Percentiles rank a stretch among this genome's conserved stretches.
Conservation (phyloP, 1,140 invertebrate species). For the Pseudomyrmex pallidus region DNA sequence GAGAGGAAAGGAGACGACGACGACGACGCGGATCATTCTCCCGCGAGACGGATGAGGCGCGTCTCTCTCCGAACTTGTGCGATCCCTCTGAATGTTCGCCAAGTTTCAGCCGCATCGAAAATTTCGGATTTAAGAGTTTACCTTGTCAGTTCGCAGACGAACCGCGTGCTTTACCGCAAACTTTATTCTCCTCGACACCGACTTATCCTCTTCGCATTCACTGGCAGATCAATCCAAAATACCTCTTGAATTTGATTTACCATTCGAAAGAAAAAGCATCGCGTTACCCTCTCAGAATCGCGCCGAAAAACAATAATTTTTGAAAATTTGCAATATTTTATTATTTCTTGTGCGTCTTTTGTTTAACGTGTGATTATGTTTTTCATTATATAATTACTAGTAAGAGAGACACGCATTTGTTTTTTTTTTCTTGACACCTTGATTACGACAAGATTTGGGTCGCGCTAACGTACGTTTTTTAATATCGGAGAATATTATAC, state of each 20-base stretch:
- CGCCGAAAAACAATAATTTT: too few species aligned
- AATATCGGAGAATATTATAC: too few species aligned
- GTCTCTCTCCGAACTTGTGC: neutral
- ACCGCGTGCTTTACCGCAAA: slow-evolving; percentile 27
- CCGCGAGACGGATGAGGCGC: slow-evolving; percentile 15
- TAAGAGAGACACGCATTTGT: too few species aligned
- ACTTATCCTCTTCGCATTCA: slow-evolving; percentile 16
- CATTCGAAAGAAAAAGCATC: neutral
- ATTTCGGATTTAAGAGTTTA: slow-evolving; percentile 59
- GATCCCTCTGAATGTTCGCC: slow-evolving; percentile 14
- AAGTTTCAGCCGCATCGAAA: slow-evolving; percentile 47
- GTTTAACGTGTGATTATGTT: too few species aligned
- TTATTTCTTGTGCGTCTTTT: too few species aligned
- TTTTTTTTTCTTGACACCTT: too few species aligned
- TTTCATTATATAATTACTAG: too few species aligned
- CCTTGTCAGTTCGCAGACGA: slow-evolving; percentile 16
- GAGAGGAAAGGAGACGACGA: neutral
- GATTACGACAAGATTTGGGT: too few species aligned
- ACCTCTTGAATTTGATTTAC: neutral
- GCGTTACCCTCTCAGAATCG: neutral
- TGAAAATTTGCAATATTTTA: too few species aligned
- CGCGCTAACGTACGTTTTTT: too few species aligned
- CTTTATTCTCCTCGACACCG: slow-evolving; percentile 28
- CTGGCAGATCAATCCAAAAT: slow-evolving; percentile 20
- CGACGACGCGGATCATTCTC: slow-evolving; percentile 19